phyloP scores from a whole-genome alignment of 2,797 vertebrate genomes.

The Phalloptychus januarius region DNA sequence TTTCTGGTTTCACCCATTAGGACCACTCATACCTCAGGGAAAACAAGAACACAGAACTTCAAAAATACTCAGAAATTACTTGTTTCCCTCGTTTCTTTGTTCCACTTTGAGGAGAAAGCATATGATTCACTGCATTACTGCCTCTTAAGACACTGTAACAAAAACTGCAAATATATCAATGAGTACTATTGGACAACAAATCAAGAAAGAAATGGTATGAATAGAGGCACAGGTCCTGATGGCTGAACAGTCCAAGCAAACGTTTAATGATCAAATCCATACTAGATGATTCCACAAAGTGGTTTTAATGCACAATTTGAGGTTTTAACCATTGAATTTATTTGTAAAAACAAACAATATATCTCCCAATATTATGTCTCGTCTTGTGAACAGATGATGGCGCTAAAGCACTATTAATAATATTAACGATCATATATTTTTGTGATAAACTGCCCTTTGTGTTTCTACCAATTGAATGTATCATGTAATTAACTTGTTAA shows the following conservation, averaged over 20 bases:
- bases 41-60: not conserved
- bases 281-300: not conserved
- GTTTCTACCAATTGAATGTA: not conserved
- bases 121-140: not conserved
- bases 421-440: not conserved
- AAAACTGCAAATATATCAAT: not conserved
- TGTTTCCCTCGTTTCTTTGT: not conserved
- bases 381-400: not conserved
- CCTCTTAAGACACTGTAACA: not conserved
- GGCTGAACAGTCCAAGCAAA: not conserved
- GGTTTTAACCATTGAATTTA: not conserved
- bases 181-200: not conserved
- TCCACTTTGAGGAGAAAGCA: not conserved
- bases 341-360: not conserved
- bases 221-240: not conserved
- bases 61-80: not conserved
- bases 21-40: not conserved
- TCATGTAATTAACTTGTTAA: not conserved
- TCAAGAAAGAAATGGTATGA: not conserved
- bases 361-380: not conserved
- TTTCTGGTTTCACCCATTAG: not conserved
- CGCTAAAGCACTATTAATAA: not conserved
- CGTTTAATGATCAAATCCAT: not conserved
- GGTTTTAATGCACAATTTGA: not conserved
- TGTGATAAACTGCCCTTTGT: not conserved